A percentile compares a stretch with the other conserved stretches of the same genome.
phyloP scores from a whole-genome alignment of 2,888 invertebrate species.

The Acleris laterana region DNA sequence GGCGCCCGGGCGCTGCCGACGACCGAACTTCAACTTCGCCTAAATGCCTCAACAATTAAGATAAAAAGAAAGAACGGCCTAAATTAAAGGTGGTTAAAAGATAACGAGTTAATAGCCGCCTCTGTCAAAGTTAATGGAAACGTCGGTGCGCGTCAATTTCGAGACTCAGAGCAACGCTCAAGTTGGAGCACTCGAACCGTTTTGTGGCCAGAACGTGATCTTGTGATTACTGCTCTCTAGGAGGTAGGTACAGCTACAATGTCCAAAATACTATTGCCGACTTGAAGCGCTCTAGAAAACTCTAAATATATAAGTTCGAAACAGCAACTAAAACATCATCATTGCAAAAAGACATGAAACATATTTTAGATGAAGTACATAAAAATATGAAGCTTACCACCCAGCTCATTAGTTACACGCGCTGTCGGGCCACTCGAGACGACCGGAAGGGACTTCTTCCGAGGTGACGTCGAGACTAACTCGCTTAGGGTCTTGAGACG shows the following conservation, averaged over 20 bases:
- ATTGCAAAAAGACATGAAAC: no score
- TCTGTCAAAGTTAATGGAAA: slow-evolving; percentile 63
- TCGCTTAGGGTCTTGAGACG: slow-evolving; percentile 77
- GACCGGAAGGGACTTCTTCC: slow-evolving; percentile 27
- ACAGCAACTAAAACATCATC: not conserved
- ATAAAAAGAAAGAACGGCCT: slow-evolving; percentile 82
- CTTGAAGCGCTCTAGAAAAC: not conserved
- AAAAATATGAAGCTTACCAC: slow-evolving; percentile 3
- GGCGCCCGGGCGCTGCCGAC: slow-evolving; percentile 64
- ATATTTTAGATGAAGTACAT: not conserved
- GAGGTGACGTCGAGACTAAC: slow-evolving; percentile 52
- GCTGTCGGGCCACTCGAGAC: slow-evolving; percentile 20
- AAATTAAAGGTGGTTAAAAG: slow-evolving; percentile 83
- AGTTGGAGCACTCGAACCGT: slow-evolving; percentile 8
- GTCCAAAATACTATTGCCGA: not conserved
- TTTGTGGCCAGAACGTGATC: slow-evolving; percentile 22
- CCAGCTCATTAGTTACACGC: slow-evolving; percentile 21
- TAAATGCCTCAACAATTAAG: slow-evolving; percentile 84
- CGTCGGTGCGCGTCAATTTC: slow-evolving; percentile 45
- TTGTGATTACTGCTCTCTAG: not conserved
- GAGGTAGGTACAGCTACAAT: not conserved
- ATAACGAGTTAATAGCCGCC: slow-evolving; percentile 81
- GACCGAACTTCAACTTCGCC: slow-evolving; percentile 79
- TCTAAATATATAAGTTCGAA: no score
- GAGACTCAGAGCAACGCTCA: slow-evolving; percentile 11